Percentiles rank a stretch among this genome's conserved stretches.
phyloP scores from a whole-genome alignment of 2,888 invertebrate species.

The Ischnus inquisitorius region DNA sequence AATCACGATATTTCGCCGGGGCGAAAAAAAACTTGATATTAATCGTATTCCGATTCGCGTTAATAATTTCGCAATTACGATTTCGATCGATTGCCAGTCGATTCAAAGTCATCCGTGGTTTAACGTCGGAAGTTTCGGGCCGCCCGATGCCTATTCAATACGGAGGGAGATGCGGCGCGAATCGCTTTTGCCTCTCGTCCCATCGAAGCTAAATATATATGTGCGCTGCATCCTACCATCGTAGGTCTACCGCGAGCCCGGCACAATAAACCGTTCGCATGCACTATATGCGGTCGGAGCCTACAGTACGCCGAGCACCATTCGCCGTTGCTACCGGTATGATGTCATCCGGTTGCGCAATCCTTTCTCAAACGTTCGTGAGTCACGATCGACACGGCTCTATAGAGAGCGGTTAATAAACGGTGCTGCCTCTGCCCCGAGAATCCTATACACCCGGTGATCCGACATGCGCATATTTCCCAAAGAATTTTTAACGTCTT shows the following conservation, averaged over 20 bases:
- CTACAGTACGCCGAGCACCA: neutral
- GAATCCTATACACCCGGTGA: constrained; percentile 28
- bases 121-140: neutral
- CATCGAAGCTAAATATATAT: constrained; percentile 26
- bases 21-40: too few species aligned
- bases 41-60: too few species aligned
- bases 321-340: constrained; percentile 54
- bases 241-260: constrained; percentile 22
- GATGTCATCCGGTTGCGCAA: constrained; percentile 62
- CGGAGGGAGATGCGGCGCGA: constrained; percentile 21
- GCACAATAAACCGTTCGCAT: constrained; percentile 24
- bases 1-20: too few species aligned
- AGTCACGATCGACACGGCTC: constrained; percentile 57
- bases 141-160: neutral
- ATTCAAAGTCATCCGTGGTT: neutral
- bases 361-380: constrained; percentile 62
- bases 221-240: constrained; percentile 20
- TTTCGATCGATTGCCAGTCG: neutral
- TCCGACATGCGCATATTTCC: neutral
- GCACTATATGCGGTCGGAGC: neutral
- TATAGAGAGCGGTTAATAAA: constrained; percentile 49
- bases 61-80: too few species aligned
- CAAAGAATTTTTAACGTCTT: neutral
- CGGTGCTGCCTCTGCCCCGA: constrained; percentile 1
- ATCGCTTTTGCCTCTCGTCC: constrained; percentile 22